Base-by-base conservation (phyloP, 2,113 vertebrate genomes). In the Vimba vimba region DNA sequence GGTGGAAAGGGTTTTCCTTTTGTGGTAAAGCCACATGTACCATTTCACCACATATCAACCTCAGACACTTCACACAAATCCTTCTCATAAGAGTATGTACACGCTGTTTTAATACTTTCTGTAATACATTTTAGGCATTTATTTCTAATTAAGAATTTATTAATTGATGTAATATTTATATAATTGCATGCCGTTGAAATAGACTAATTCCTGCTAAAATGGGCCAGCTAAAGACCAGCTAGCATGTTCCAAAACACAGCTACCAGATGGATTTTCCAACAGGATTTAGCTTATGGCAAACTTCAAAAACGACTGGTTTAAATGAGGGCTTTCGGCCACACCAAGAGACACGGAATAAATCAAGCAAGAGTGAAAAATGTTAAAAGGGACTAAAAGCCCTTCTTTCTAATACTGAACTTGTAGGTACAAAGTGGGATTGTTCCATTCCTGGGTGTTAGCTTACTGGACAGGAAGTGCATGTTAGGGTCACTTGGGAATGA, bases 381-480 rank as follows among this genome's bases (percentile, higher is more conserved):
- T 83, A 80, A 85, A 85, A 62, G 57, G 45, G 33, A 74, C 81
- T 77, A 50, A 85, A 52, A 78, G 82, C 59, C 75, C 85, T 89
- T 87, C 68, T 80, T 87, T 84, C 12, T 71, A 85, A 88, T 88
- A 77, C 33, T 86, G 85, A 86, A 79, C 52, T 69, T 81, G 80
- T 69, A 66, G 89, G 90, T 84, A 95, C 94, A 95, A 92, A 93
- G 92, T 91, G 27, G 75, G 90, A 95, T 94, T 95, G 94, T 95
- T 95, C 93, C 92, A 88, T 82, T 87, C 77, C 79, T 93, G 94
- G 93, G 94, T 94, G 91, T 93, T 93, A 93, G 89, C 91, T 93
- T 92, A 91, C 88, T 74, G 87, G 82, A 90, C 93, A 95, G 95
- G 95, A 95, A 95, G 95, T 95, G 93, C 94, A 94, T 73, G 71